These are phyloP conservation scores for Orthosia gothica DNA, from an alignment of 2,888 invertebrate genomes.

Conservation along the genomic window DNA sequence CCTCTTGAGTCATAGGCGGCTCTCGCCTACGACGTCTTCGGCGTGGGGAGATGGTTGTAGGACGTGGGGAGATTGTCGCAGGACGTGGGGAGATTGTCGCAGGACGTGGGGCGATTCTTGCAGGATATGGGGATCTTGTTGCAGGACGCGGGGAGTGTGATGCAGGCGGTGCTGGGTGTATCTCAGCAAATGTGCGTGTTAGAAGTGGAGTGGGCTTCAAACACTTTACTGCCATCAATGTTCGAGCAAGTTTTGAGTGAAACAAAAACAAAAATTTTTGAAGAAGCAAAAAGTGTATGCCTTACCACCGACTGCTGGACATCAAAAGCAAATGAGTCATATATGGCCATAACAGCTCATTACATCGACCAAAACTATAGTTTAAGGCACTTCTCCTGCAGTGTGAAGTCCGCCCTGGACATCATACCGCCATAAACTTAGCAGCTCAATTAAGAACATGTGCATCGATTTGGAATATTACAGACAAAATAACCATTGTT, in stretches of 20 bases:
- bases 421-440: conserved; percentile 19
- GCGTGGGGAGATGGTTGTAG: no score
- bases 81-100: no score
- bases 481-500: conserved; percentile 8
- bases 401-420: conserved; percentile 13
- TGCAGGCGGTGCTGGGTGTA: no score
- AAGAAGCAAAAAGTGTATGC: conserved; percentile 18
- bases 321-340: conserved; percentile 23
- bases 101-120: no score
- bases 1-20: no score
- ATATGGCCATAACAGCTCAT: conserved; percentile 27
- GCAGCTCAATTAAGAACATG: conserved; percentile 23
- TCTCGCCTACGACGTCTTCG: no score
- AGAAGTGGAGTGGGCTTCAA: background rate
- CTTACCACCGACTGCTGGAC: conserved; percentile 13
- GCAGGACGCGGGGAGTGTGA: no score
- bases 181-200: no score
- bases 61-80: no score
- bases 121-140: no score
- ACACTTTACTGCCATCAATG: conserved; percentile 20
- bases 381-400: conserved; percentile 12
- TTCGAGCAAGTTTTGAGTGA: conserved; percentile 9
- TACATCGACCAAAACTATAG: conserved; percentile 16
- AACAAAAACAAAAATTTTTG: conserved; percentile 12
- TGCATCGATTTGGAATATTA: conserved; percentile 12